Evolutionary conservation across 2,888 invertebrate genomes (phyloP), one percentile per base, ranked within the genome.

Genomic region (Endomychus coccineus): DNA sequence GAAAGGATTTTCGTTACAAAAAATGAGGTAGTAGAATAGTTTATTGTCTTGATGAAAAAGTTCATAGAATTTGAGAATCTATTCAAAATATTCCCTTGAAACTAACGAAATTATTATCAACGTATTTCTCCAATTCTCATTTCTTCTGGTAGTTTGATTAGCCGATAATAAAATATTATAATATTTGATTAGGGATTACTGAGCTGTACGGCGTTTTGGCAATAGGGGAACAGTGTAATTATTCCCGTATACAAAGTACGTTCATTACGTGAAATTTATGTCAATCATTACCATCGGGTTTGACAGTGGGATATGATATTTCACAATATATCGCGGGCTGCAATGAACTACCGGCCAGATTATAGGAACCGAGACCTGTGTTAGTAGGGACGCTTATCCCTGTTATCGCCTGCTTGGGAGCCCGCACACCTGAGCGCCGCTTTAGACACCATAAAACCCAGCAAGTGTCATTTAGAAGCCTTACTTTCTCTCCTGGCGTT

Each of bases 221-320:
- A 41, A 44, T 24, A 39, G 35, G 14, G 41, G 49, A 44, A 45
- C 48, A 50, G 45, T 48, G 49, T 44, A 48, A 51, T 49, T n/a
- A 52, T 49, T 47, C 44, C 48, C 42, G 49, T 50, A 55, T 54
- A 51, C 56, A 56, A 59, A 61, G 51, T 56, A 55, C 59, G 58
- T 62, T 64, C 62, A 62, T 62, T 64, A 64, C 58, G 58, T 53
- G 49, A 58, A 66, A 66, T 66, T 66, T 66, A 66, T 64, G 64
- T 60, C 66, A 66, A 66, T 66, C 66, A 64, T 65, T 66, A 66
- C 61, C 64, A 59, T 66, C 62, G 59, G 52, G 53, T 62, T 56
- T 64, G 64, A 64, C 65, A 61, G 57, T 48, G 53, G 62, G 61
- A 63, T 65, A 65, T 63, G 64, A 63, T 62, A 64, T 64, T 63